Percentiles rank a stretch among this genome's conserved stretches.
Evolutionary conservation across 1,140 invertebrate genomes (phyloP).

Genomic region (Atta texana): DNA sequence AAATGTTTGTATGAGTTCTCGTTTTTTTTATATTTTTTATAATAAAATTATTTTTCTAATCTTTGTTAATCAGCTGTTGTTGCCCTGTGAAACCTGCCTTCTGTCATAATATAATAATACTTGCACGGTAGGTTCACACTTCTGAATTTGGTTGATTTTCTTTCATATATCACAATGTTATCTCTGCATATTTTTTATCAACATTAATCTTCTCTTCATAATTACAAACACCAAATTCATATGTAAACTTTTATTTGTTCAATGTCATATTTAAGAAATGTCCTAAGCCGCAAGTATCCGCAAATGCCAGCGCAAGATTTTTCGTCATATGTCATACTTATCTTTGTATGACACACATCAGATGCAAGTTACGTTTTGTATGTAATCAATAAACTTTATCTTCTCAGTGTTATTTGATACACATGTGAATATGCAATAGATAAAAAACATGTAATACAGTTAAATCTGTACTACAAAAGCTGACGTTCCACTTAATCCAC

Average conservation of each 20-base stretch:
- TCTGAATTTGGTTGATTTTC: conserved; percentile 78
- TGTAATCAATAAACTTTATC: conserved; percentile 40
- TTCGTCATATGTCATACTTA: neutral
- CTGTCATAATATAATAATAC: conserved; percentile 87
- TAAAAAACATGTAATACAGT: conserved; percentile 33
- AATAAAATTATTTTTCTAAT: conserved; percentile 85
- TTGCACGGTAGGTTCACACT: conserved; percentile 84
- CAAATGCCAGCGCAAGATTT: conserved; percentile 27
- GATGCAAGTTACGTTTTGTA: conserved; percentile 33
- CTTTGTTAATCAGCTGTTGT: conserved; percentile 85
- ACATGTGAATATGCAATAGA: conserved; percentile 27
- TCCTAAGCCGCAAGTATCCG: conserved; percentile 72
- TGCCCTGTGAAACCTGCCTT: conserved; percentile 87
- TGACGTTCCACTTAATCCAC: conserved; percentile 18
- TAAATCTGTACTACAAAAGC: conserved; percentile 36
- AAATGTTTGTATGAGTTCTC: conserved; percentile 77
- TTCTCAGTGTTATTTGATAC: conserved; percentile 16
- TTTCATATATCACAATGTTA: conserved; percentile 74
- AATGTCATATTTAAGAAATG: conserved; percentile 77
- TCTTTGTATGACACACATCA: conserved; percentile 15
- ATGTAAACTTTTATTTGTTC: conserved; percentile 73
- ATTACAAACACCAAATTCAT: conserved; percentile 79
- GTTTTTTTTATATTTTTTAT: conserved; percentile 82
- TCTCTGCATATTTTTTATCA: conserved; percentile 63
- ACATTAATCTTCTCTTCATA: conserved; percentile 67